Evolutionary conservation across 2,888 invertebrate genomes (phyloP), one percentile per base, ranked within the genome.

Genomic region (Bembecia ichneumoniformis): DNA sequence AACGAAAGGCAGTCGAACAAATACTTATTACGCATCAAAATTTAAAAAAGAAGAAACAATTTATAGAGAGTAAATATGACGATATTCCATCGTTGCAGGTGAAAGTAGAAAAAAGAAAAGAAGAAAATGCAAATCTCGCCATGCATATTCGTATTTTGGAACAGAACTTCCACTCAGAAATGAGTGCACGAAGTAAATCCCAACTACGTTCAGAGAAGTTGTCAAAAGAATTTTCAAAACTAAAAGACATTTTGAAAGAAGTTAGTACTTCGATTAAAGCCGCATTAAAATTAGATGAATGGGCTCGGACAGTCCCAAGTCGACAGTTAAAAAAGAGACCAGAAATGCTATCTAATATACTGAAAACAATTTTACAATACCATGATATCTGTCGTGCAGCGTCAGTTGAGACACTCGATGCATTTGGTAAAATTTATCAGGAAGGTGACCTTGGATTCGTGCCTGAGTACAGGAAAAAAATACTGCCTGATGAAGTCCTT

Each of bases 401-500:
- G 52, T 86, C 87, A 11, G 58, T 71, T 51, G 77, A 78, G 17
- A 84, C 89, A 45, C 64, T 84, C 40, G 83, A 84, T 20, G 90
- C 90, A 0, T 64, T 89, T 20, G 81, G 77, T 1, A 87, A 86
- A 40, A 77, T 90, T 16, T 92, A 93, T 58, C 78, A 86, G 47
- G 88, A 89, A 55, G 92, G 92, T 10, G 91, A 91, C 67, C 87
- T 92, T 52, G 92, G 92, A 7, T 91, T 92, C 56, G 78, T 92
- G 54, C 91, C 91, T 0, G 90, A 89, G 60, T 59, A 69, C 14
- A 43, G 53, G 16, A 45, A 55, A 13, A 82, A 75, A 50, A 79
- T 71, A 53, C 60, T 74, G 0, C 47, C 57, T 3, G 17, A 53
- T 36, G 58, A 68, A 3, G 49, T 66, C 3, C 4, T 7, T n/a